Percentiles rank a stretch among this genome's conserved stretches.
phyloP scores from a whole-genome alignment of 1,140 invertebrate genomes.

The Sesamia nonagrioides region DNA sequence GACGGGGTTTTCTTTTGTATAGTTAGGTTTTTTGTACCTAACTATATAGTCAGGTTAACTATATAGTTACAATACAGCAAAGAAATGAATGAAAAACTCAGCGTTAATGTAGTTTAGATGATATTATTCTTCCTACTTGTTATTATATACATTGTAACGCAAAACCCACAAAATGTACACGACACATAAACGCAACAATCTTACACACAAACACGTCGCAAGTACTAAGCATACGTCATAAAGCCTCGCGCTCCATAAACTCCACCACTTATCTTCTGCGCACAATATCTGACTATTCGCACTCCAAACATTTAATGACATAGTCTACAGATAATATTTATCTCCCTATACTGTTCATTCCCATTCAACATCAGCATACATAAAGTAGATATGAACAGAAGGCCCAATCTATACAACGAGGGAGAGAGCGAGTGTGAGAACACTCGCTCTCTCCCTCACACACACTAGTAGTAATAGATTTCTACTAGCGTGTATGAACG shows the following conservation, averaged over 20 bases:
- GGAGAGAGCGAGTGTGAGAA: no score
- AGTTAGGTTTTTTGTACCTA: no score
- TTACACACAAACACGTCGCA: constrained; percentile 4
- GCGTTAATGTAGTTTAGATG: no score
- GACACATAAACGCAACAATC: constrained; percentile 5
- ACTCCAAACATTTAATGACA: constrained; percentile 38
- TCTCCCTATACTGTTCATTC: constrained; percentile 14
- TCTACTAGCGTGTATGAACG: no score
- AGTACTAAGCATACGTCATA: constrained; percentile 20
- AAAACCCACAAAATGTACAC: background rate
- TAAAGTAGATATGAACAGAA: background rate
- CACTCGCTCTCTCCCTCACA: no score
- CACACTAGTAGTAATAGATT: no score
- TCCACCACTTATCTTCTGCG: constrained; percentile 9
- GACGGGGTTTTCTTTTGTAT: no score
- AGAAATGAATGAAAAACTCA: no score
- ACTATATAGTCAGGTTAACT: no score
- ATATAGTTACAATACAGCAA: no score
- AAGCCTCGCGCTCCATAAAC: constrained; percentile 13
- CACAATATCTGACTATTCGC: constrained; percentile 25
- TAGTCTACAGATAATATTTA: constrained; percentile 30
- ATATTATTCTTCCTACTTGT: no score
- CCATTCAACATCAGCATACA: background rate
- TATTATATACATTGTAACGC: background rate
- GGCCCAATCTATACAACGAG: no score